Percentiles rank a stretch among this genome's conserved stretches.
Conservation (phyloP, 2,113 vertebrate genomes). For the Chloebia gouldiae region DNA sequence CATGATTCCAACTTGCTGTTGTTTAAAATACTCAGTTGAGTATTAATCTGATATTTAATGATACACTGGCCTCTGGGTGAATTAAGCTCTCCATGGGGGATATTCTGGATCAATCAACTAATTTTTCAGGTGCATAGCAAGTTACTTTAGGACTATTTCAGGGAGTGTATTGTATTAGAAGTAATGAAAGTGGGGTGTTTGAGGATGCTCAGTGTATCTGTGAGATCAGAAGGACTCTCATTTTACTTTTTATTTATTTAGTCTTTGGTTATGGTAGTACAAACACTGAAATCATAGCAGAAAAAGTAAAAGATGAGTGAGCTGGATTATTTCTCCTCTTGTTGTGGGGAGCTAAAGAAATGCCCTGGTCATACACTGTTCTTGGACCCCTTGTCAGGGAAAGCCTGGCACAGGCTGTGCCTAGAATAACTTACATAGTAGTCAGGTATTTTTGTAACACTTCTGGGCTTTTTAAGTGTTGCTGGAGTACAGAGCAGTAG, state of each 20-base stretch:
- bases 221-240: neutral
- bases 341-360: neutral
- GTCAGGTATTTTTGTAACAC: neutral
- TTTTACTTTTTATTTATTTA: neutral
- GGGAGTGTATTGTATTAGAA: neutral
- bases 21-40: neutral
- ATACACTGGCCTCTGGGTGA: neutral
- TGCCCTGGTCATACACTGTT: neutral
- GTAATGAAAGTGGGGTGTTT: neutral
- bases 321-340: neutral
- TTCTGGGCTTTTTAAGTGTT: accelerated
- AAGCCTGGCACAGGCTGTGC: neutral
- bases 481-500: neutral
- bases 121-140: neutral
- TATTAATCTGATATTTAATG: neutral
- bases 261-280: neutral
- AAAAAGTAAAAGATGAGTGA: neutral
- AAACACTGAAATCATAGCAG: neutral
- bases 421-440: accelerated
- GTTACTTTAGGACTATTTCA: neutral
- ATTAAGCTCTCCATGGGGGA: neutral
- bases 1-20: neutral
- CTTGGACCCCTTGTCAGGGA: neutral
- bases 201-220: neutral
- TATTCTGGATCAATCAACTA: neutral